Base-by-base conservation (phyloP, 1,140 invertebrate species). In the Chrysomallon squamiferum region DNA sequence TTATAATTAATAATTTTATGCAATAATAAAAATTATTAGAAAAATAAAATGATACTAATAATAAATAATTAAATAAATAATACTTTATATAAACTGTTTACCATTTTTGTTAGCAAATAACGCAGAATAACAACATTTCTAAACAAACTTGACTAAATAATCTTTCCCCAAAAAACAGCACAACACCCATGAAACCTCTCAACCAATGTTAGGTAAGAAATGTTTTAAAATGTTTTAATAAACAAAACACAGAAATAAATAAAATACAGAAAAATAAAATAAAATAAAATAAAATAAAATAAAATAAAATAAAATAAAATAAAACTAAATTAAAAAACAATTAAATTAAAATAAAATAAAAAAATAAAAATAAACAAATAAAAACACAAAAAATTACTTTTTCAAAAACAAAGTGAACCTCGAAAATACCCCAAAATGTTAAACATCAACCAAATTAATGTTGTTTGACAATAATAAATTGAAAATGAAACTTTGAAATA, bases 191-290 rank as follows among this genome's bases (percentile, higher is more conserved):
- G n/a, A 13, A n/a, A 43, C 41, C n/a, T 13, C 11, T 13, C 1
- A 11, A 13, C 41, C 41, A 43, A n/a, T 11, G 41, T 43, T 1
- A 1, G 41, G 11, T 43, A 43, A 43, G n/a, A 20, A 47, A 20
- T 6, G n/a, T 11, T 20, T 47, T 18, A 47, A 47, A 11, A 20
- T 47, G 45, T 45, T n/a, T n/a, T n/a, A n/a, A n/a, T 7, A 47
- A 47, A 47, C 45, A 47, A 47, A 18, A 43, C 41, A n/a, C 41
- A 43, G n/a, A 18, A 47, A 47, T 47, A 47, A 47, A 47, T n/a
- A 15, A 5, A 47, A 47, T 6, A 47, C 25, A 20, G 6, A 47
- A 47, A 47, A 1, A 20, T 18, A 13, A 15, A n/a, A n/a, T n/a
- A 47, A 47, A 47, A 3, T 9, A 22, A 47, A 47, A 47, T 20